phyloP scores from a whole-genome alignment of 2,797 vertebrate genomes.

The Ispidina picta region DNA sequence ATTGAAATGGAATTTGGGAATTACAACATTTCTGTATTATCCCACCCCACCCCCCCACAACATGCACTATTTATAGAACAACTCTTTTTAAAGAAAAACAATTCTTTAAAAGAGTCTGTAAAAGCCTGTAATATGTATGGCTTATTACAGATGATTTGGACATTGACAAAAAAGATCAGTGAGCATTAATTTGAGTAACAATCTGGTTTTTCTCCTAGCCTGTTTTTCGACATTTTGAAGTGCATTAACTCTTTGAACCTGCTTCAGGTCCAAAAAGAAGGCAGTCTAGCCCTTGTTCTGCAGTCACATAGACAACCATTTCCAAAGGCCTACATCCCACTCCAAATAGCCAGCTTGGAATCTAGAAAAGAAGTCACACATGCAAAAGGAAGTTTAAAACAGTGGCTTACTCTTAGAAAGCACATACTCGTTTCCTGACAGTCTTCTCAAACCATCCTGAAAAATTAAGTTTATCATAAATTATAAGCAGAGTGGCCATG shows the following conservation, averaged over 20 bases:
- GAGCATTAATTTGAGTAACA: neutral
- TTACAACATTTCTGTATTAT: neutral
- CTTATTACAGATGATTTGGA: neutral
- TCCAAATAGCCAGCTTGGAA: neutral
- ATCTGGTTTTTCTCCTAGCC: neutral
- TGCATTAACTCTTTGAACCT: neutral
- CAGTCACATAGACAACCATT: neutral
- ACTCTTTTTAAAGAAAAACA: neutral
- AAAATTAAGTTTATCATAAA: constrained; percentile 45
- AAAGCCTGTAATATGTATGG: neutral
- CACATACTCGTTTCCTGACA: constrained; percentile 81
- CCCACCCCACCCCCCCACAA: rapidly evolving
- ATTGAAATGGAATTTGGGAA: constrained; percentile 48
- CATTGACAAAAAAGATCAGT: neutral
- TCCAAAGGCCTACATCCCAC: neutral
- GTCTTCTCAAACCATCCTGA: constrained; percentile 82
- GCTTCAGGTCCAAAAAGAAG: neutral
- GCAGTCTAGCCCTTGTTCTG: neutral
- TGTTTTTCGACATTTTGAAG: neutral
- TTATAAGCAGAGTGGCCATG: neutral
- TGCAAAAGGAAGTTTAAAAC: neutral
- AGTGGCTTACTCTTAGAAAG: constrained; percentile 83
- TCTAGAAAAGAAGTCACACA: neutral
- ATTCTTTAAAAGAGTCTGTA: neutral
- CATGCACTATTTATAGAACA: neutral